Evolutionary conservation across 2,888 invertebrate species (phyloP).

Genomic region (Phortica okadai): DNA sequence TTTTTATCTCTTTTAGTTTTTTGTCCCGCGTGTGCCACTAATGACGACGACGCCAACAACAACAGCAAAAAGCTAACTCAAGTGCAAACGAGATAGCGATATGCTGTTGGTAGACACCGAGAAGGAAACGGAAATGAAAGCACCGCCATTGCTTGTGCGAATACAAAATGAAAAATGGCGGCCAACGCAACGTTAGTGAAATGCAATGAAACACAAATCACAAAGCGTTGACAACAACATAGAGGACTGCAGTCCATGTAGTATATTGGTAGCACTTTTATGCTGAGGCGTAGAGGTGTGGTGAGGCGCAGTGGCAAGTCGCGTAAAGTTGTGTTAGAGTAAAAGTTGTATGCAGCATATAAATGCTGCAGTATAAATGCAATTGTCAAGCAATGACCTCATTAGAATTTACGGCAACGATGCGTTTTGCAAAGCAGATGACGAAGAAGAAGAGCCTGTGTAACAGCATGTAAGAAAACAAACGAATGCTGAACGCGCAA

Average conservation of each 20-base stretch:
- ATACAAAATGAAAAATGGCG: slow-evolving; percentile 17
- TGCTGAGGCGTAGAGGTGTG: slow-evolving; percentile 20
- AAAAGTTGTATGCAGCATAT: slow-evolving; percentile 54
- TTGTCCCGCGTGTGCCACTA: slow-evolving; percentile 44
- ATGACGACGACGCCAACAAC: slow-evolving; percentile 54
- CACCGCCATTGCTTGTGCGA: slow-evolving; percentile 27
- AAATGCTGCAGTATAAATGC: slow-evolving; percentile 66
- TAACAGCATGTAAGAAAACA: background rate
- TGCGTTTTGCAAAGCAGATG: background rate
- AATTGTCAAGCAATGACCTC: slow-evolving; percentile 75
- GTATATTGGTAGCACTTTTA: background rate
- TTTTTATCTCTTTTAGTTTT: background rate
- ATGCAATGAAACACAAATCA: slow-evolving; percentile 33
- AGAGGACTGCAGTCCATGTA: slow-evolving; percentile 45
- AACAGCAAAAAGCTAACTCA: slow-evolving; percentile 36
- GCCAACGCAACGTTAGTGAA: slow-evolving; percentile 47
- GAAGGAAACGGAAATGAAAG: slow-evolving; percentile 65
- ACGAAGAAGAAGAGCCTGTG: slow-evolving; percentile 30
- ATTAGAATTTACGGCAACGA: slow-evolving; percentile 56
- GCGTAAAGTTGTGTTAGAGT: slow-evolving; percentile 50
- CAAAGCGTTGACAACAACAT: slow-evolving; percentile 39
- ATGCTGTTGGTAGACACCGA: background rate
- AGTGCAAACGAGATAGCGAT: slow-evolving; percentile 18
- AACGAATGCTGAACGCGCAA: background rate
- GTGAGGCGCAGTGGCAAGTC: background rate